A percentile compares a stretch with the other conserved stretches of the same genome.
These are phyloP conservation scores for Lamprologus speciosus DNA, from an alignment of 2,113 vertebrate genomes.

Conservation along the genomic window DNA sequence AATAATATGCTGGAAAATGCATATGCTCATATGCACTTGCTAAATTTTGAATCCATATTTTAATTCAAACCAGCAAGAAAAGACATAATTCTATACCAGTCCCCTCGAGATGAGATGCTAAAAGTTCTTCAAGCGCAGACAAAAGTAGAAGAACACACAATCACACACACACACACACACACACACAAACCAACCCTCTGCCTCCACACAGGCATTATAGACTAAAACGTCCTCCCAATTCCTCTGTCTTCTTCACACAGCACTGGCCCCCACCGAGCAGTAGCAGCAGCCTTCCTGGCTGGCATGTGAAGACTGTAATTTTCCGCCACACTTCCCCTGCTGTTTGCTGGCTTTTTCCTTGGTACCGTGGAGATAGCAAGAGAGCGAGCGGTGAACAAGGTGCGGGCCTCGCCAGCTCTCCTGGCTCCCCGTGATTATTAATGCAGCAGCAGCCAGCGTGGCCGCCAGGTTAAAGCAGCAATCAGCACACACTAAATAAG, in stretches of 20 bases:
- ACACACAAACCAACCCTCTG: neutral
- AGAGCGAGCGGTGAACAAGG: slow-evolving; percentile 57
- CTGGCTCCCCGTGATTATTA: slow-evolving; percentile 63
- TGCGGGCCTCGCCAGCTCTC: slow-evolving; percentile 54
- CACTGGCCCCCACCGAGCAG: slow-evolving; percentile 47
- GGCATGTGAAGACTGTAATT: slow-evolving; percentile 70
- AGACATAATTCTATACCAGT: neutral
- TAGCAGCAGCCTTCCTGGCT: slow-evolving; percentile 56
- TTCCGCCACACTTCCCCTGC: slow-evolving; percentile 70
- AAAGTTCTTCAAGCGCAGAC: neutral
- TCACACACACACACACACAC: neutral
- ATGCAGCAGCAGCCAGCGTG: slow-evolving; percentile 66
- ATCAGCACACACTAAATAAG: slow-evolving; percentile 67
- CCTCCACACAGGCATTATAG: slow-evolving; percentile 18
- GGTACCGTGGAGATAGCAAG: slow-evolving; percentile 53
- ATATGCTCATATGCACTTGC: neutral
- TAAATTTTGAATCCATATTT: neutral
- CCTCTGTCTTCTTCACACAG: slow-evolving; percentile 55
- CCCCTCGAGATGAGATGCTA: neutral
- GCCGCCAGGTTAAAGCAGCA: slow-evolving; percentile 70
- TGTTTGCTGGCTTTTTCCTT: slow-evolving; percentile 59
- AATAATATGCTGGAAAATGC: neutral
- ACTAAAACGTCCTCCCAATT: slow-evolving; percentile 38
- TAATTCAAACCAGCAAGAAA: neutral
- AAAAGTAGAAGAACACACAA: neutral